Evolutionary conservation across 2,888 invertebrate species (phyloP).

Genomic region (Drosophila pseudotakahashii): DNA sequence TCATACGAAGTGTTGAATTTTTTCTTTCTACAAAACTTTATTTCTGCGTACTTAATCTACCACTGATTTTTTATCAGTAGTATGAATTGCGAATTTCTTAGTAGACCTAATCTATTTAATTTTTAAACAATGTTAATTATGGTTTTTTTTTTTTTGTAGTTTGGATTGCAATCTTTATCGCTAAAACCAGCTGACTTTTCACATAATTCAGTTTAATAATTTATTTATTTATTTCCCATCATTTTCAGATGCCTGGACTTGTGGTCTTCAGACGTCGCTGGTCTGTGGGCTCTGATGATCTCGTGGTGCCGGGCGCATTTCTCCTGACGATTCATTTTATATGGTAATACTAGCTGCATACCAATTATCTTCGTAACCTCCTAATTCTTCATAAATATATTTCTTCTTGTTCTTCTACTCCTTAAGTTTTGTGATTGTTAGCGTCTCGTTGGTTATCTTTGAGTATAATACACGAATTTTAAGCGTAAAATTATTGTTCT

Average conservation of each 20-base stretch:
- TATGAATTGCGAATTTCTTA: too few species aligned
- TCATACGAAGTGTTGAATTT: conserved; percentile 9
- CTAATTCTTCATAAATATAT: neutral
- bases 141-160: too few species aligned
- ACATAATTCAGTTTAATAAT: too few species aligned
- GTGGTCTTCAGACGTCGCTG: conserved; percentile 93
- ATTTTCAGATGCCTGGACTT: conserved; percentile 90
- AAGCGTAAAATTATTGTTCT: conserved; percentile 84
- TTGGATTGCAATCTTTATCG: too few species aligned
- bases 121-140: neutral
- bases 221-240: too few species aligned
- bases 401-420: conserved; percentile 6
- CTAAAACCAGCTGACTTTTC: too few species aligned
- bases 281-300: conserved; percentile 95
- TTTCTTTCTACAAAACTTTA: neutral
- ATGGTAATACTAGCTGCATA: conserved; percentile 86
- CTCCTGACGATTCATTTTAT: conserved; percentile 90
- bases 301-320: conserved; percentile 92
- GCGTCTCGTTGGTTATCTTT: conserved; percentile 82
- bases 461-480: conserved; percentile 82
- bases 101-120: neutral
- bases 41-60: neutral
- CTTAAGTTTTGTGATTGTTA: conserved; percentile 81
- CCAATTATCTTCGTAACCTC: too few species aligned
- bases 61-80: neutral